A percentile compares a stretch with the other conserved stretches of the same genome.
phyloP scores from a whole-genome alignment of 2,113 vertebrate genomes.

The Indicator indicator region DNA sequence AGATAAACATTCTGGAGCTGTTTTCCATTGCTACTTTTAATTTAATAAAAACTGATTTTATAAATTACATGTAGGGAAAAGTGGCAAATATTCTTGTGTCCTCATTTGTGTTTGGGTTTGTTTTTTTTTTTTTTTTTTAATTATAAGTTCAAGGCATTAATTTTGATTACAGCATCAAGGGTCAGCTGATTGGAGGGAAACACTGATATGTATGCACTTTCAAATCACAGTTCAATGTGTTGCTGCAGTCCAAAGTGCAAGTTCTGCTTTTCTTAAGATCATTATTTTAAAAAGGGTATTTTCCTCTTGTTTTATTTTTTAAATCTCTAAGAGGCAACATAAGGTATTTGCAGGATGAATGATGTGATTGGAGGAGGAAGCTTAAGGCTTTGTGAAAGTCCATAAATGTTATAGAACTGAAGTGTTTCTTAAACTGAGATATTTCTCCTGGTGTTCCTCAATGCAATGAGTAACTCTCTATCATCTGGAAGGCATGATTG shows the following conservation, averaged over 20 bases:
- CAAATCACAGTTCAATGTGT: neutral
- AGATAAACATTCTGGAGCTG: neutral
- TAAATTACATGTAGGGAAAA: neutral
- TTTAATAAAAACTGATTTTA: neutral
- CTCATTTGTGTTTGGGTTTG: neutral
- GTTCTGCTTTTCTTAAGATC: neutral
- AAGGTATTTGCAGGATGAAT: neutral
- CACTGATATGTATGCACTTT: neutral
- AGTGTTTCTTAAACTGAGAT: neutral
- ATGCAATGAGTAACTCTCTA: neutral
- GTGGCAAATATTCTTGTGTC: neutral
- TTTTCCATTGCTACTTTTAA: neutral
- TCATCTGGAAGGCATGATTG: neutral
- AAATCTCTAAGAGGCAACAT: neutral
- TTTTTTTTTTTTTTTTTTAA: neutral
- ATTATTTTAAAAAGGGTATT: neutral
- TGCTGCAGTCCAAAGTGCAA: neutral
- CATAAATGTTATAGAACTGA: neutral
- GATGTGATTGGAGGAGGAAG: neutral
- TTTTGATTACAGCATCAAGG: neutral
- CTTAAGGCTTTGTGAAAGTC: neutral
- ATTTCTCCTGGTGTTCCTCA: neutral
- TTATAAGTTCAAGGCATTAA: neutral
- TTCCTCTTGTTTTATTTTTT: neutral
- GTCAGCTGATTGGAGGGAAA: neutral